A percentile compares a stretch with the other conserved stretches of the same genome.
phyloP scores from a whole-genome alignment of 2,797 vertebrate species.

The Morus bassanus region DNA sequence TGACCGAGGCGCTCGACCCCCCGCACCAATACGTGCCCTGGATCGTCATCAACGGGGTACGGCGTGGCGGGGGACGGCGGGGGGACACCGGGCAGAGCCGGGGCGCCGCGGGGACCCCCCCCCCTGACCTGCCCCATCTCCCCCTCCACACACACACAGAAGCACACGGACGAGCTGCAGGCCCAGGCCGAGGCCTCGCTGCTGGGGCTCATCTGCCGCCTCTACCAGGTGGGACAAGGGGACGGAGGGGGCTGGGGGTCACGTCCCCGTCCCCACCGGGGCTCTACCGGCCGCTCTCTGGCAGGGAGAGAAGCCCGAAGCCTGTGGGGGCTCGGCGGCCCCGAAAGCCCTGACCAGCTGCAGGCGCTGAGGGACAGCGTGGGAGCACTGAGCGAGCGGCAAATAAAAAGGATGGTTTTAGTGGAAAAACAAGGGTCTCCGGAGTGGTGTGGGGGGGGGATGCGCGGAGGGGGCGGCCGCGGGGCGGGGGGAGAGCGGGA shows the following conservation, averaged over 20 bases:
- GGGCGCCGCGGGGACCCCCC: not conserved
- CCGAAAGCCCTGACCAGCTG: accelerated
- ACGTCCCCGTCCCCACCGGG: accelerated
- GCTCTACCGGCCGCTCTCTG: not conserved
- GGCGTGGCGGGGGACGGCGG: not conserved
- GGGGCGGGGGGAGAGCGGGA: not conserved
- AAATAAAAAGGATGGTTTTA: not conserved
- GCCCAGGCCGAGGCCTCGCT: slow-evolving; percentile 71
- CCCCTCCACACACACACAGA: slow-evolving; percentile 8
- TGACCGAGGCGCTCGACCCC: slow-evolving; percentile 78
- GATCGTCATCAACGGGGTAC: slow-evolving; percentile 88
- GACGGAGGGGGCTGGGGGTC: not conserved
- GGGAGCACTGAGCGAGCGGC: accelerated
- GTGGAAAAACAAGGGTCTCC: not conserved
- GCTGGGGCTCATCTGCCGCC: slow-evolving; percentile 78
- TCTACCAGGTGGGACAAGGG: slow-evolving; percentile 81
- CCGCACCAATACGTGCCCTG: slow-evolving; percentile 89
- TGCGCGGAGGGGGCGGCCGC: no score
- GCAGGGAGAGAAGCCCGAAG: slow-evolving; percentile 81
- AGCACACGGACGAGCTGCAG: slow-evolving; percentile 77
- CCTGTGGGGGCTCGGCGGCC: slow-evolving; percentile 68
- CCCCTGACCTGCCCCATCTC: accelerated
- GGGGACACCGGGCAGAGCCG: accelerated
- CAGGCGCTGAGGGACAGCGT: not conserved
- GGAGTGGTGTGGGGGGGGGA: not conserved